phyloP scores from a whole-genome alignment of 2,797 vertebrate species.

The Phaenicophaeus curvirostris region DNA sequence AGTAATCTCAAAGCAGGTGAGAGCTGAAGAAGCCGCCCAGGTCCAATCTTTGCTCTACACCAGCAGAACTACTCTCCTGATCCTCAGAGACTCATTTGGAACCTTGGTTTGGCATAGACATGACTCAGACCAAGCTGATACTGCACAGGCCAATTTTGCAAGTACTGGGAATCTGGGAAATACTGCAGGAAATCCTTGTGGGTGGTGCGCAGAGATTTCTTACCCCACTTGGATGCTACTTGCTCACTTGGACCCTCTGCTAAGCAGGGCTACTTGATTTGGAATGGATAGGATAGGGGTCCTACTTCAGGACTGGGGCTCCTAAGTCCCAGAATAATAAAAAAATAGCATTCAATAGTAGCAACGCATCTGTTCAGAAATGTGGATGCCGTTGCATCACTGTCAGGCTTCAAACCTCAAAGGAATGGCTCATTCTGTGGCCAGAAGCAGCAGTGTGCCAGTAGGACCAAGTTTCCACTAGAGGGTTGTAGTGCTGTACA shows the following conservation, averaged over 20 bases:
- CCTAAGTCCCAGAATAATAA: neutral
- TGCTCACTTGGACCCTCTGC: neutral
- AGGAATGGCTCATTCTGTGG: rapidly evolving
- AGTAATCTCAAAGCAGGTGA: neutral
- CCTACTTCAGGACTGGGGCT: neutral
- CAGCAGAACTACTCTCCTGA: neutral
- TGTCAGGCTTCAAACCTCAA: neutral
- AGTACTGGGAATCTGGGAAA: neutral
- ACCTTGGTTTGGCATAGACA: neutral
- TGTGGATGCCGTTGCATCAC: neutral
- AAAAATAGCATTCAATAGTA: neutral
- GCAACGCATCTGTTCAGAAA: neutral
- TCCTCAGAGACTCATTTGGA: neutral
- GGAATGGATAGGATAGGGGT: neutral
- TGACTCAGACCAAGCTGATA: neutral
- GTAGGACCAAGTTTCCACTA: constrained; percentile 16
- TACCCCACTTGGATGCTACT: neutral
- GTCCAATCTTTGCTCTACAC: neutral
- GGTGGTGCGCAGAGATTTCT: neutral
- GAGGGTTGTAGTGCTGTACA: constrained; percentile 57
- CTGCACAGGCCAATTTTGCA: neutral
- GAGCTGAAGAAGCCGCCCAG: neutral
- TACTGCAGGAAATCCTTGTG: neutral
- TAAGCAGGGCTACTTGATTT: neutral
- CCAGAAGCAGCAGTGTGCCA: rapidly evolving